Base-by-base conservation (phyloP, 2,888 invertebrate species). In the Calephelis perditalis region DNA sequence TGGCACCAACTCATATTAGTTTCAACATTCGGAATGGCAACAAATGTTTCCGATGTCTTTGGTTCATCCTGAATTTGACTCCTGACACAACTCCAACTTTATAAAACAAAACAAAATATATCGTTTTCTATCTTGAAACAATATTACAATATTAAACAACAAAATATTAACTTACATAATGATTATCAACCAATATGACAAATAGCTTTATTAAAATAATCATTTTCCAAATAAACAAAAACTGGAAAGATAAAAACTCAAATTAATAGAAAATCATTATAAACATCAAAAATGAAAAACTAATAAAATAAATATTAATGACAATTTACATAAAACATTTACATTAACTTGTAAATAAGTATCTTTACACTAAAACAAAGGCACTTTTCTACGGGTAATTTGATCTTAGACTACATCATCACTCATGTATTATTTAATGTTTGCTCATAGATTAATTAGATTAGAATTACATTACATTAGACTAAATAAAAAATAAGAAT, bases 21-120 rank as follows among this genome's bases (percentile, higher is more conserved):
- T 70, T 85, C 74, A 68, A 77, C 67, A 73, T 70, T 78, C 2
- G 87, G 86, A 62, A 86, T 78, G 8, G 73, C 76, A 10, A 86
- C 87, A 59, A 77, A 77, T 11, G 79, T 70, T 66, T 73, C 74
- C 12, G 75, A 70, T 55, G 67, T 67, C 46, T 68, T 73, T n/a
- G 69, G 70, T 49, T 89, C 90, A 63, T 95, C 95, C 71, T 94
- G 76, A 54, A 92, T 91, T 82, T 97, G 96, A 59, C 94, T 92
- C 71, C 96, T 89, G 52, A 96, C 74, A 77, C 96, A 96, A 44
- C 92, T 84, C 96, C 96, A 97, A 78, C 95, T 95, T 71, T 75
- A 79, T 70, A 65, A 55, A 35, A 60, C 46, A 40, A 40, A 8
- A 40, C 6, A 40, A 40, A 7, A 8, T 6, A 5, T 7, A 7